These are phyloP conservation scores for Chlorodrepanis virens DNA, from an alignment of 2,113 vertebrate genomes.

Conservation along the genomic window DNA sequence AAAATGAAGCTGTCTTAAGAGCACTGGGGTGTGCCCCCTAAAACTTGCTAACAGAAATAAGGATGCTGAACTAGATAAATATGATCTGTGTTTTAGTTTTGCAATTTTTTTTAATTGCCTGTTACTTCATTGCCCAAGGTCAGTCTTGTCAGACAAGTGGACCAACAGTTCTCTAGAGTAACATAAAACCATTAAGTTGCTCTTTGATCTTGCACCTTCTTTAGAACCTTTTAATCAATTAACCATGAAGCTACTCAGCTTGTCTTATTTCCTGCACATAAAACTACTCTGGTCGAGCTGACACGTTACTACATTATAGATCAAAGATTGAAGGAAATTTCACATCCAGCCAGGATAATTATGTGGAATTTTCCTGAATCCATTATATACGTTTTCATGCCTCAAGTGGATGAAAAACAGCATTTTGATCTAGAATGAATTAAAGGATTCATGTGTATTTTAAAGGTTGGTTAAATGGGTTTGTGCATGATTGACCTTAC, in stretches of 20 bases:
- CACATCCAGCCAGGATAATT: constrained; percentile 62
- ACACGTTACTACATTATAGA: constrained; percentile 74
- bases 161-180: constrained; percentile 69
- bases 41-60: constrained; percentile 1
- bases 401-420: neutral
- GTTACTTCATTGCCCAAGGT: constrained; percentile 70
- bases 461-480: neutral
- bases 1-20: constrained; percentile 36
- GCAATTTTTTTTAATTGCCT: constrained; percentile 51
- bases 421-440: constrained; percentile 21
- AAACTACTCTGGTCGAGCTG: constrained; percentile 74
- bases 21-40: neutral
- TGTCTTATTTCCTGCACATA: constrained; percentile 72
- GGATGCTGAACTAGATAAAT: constrained; percentile 57
- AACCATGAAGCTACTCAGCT: constrained; percentile 79
- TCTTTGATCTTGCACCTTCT: constrained; percentile 83
- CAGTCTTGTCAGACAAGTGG: constrained; percentile 66
- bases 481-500: neutral
- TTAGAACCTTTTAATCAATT: constrained; percentile 83
- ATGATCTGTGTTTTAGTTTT: constrained; percentile 44
- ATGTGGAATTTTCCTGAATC: constrained; percentile 45
- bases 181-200: constrained; percentile 72
- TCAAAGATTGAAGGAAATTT: constrained; percentile 75
- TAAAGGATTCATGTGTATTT: neutral
- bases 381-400: constrained; percentile 40